Evolutionary conservation across 2,113 vertebrate species (phyloP).

Genomic region (Pipra filicauda): DNA sequence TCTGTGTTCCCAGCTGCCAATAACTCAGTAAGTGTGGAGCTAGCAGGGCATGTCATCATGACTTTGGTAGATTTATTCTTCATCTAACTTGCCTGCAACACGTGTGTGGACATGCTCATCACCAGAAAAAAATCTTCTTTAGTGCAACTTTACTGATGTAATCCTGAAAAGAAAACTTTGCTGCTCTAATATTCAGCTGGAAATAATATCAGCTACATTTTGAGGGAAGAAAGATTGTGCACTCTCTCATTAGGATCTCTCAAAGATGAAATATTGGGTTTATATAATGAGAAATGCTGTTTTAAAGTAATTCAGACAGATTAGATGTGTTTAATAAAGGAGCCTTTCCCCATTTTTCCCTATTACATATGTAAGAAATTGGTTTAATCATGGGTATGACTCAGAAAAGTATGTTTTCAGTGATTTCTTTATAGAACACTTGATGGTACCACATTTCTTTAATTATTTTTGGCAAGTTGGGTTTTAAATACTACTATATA

Average conservation of each 20-base stretch:
- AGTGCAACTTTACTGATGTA: neutral
- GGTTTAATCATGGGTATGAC: neutral
- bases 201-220: accelerated
- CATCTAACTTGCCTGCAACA: neutral
- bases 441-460: neutral
- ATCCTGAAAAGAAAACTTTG: neutral
- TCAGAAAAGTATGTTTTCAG: neutral
- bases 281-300: neutral
- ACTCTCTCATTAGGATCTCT: neutral
- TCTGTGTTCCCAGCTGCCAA: neutral
- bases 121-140: neutral
- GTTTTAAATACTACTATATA: neutral
- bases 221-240: neutral
- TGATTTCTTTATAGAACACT: neutral
- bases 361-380: neutral
- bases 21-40: neutral
- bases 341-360: neutral
- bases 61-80: neutral
- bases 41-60: neutral
- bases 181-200: neutral
- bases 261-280: neutral
- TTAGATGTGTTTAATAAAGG: neutral
- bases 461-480: neutral
- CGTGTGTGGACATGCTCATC: accelerated
- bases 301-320: neutral